Base-by-base conservation (phyloP, 2,113 vertebrate genomes). In the Oreocharis arfaki region DNA sequence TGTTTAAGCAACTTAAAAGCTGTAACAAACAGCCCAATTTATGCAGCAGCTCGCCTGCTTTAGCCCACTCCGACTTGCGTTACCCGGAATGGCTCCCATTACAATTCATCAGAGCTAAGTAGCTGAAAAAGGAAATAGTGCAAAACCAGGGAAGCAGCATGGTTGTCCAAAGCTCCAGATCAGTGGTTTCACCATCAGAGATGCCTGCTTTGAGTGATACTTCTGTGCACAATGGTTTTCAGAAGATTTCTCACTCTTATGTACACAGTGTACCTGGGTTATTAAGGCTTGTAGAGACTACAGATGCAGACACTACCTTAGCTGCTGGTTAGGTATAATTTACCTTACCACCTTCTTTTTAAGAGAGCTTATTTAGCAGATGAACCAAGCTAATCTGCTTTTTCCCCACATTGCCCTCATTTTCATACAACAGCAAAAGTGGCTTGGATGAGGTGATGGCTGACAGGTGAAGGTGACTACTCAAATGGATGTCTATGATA, bases 21-120 rank as follows among this genome's bases (percentile, higher is more conserved):
- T 95, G 89, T 89, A 89, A 73, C 85, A 94, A 96, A 89, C 86
- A 93, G 68, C 91, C 85, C 82, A 42, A 68, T 96, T 95, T 92
- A 74, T 82, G 32, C 61, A 71, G 81, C 94, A 79, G 37, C 60
- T 92, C 1, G 32, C 74, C 85, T 59, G 76, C 70, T 73, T 83
- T 57, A 84, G 78, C 82, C 85, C 44, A 57, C 89, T 90, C 67
- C 70, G 46, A 33, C n/a, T 87, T 23, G 11, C 1, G 2, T 95
- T 87, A 49, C 55, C 52, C 89, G 89, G 78, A 94, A 93, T 44
- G 56, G 22, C 42, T 78, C 37, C 82, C 68, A 41, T 76, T 90
- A 19, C 69, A 84, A 75, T 79, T 94, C 50, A 59, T 93, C 93
- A 92, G 35, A 90, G 60, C 82, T 90, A 87, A 95, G 42, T 10